Evolutionary conservation across 2,797 vertebrate species (phyloP).

Genomic region (Acanthopagrus latus): DNA sequence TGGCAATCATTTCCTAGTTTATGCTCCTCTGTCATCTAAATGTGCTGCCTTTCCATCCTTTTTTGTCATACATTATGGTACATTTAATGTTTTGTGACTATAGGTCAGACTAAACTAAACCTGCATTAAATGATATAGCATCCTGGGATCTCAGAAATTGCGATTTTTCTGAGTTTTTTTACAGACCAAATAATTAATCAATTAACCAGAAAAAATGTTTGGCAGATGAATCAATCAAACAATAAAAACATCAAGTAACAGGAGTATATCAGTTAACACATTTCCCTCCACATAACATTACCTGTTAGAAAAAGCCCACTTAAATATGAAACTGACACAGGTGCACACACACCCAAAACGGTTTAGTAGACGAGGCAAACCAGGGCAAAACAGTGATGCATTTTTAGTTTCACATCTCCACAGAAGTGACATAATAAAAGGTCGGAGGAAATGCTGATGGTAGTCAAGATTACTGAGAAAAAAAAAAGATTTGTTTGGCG

Average conservation of each 20-base stretch:
- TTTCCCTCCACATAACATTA: fast-evolving
- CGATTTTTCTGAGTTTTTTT: not conserved
- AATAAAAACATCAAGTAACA: too few species aligned
- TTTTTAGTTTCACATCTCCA: not conserved
- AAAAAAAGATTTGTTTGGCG: slow-evolving; percentile 12
- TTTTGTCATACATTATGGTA: too few species aligned
- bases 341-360: not conserved
- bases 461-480: not conserved
- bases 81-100: too few species aligned
- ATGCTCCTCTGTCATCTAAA: too few species aligned
- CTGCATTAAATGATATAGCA: not conserved
- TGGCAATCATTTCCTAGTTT: too few species aligned
- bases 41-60: too few species aligned
- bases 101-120: too few species aligned
- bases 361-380: not conserved
- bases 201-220: not conserved
- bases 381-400: not conserved
- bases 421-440: not conserved
- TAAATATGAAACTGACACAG: slow-evolving; percentile 5
- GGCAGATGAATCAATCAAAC: not conserved
- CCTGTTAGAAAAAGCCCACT: slow-evolving; percentile 1
- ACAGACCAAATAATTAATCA: not conserved
- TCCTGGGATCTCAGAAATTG: not conserved
- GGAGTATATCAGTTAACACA: not conserved
- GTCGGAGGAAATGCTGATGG: not conserved